A percentile compares a stretch with the other conserved stretches of the same genome.
phyloP scores from a whole-genome alignment of 64 coral and sea anemone species.

The Stylophora pistillata region DNA sequence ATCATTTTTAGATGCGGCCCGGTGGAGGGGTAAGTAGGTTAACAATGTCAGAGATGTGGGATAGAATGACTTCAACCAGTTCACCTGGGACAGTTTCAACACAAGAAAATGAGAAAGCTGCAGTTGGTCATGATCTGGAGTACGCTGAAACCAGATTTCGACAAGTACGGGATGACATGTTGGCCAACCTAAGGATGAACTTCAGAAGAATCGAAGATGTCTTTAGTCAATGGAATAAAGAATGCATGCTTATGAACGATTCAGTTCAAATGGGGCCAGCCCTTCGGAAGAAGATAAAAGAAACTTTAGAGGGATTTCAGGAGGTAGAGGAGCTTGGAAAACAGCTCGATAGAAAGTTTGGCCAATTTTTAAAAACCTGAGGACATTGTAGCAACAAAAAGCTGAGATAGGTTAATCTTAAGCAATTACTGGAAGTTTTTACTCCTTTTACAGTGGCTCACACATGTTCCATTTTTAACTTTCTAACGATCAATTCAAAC shows the following conservation, averaged over 20 bases:
- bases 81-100: background rate
- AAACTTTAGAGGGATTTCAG: background rate
- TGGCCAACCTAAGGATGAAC: background rate
- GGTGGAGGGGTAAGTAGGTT: background rate
- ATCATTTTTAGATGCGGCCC: background rate
- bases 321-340: conserved; percentile 2
- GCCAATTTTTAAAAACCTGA: background rate
- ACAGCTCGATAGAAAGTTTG: background rate
- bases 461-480: no score
- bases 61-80: background rate
- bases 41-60: no score
- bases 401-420: no score
- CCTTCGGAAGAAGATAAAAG: conserved; percentile 3
- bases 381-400: background rate
- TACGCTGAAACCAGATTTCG: conserved; percentile 6
- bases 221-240: conserved; percentile 3
- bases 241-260: background rate
- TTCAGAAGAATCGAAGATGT: conserved; percentile 5
- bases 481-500: no score
- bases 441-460: no score
- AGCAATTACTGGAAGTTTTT: no score
- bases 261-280: background rate
- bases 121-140: background rate
- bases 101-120: background rate
- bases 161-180: background rate